phyloP scores from a whole-genome alignment of 2,888 invertebrate genomes.

The Leptinotarsa haldemani region DNA sequence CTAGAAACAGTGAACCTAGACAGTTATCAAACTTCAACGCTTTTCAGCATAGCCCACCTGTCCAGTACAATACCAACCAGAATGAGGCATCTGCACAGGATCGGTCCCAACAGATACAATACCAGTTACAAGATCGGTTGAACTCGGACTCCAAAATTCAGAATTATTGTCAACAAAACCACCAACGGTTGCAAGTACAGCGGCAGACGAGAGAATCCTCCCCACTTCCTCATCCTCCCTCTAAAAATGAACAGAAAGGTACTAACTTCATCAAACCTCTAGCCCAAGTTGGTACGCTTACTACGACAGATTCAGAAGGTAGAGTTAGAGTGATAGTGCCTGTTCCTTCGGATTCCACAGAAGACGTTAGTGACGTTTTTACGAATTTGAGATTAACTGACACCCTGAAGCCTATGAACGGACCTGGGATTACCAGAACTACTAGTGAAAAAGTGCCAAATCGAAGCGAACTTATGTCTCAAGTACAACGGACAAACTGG shows the following conservation, averaged over 20 bases:
- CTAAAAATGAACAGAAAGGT: constrained; percentile 42
- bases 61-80: constrained; percentile 12
- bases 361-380: constrained; percentile 61
- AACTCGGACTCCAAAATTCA: background rate
- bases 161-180: constrained; percentile 20
- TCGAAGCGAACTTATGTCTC: constrained; percentile 86
- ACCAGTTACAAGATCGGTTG: constrained; percentile 38
- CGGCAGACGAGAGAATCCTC: constrained; percentile 35
- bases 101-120: constrained; percentile 41
- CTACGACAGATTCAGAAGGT: constrained; percentile 73
- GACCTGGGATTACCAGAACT: constrained; percentile 78
- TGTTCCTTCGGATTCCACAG: constrained; percentile 65
- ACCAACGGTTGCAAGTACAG: constrained; percentile 40
- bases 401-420: constrained; percentile 68
- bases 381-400: constrained; percentile 72
- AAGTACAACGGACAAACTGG: constrained; percentile 85
- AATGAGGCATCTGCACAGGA: background rate
- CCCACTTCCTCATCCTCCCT: constrained; percentile 33
- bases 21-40: constrained; percentile 48
- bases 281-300: constrained; percentile 73
- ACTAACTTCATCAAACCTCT: constrained; percentile 76
- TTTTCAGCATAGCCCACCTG: constrained; percentile 39
- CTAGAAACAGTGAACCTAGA: constrained; percentile 56
- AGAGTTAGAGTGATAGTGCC: constrained; percentile 74
- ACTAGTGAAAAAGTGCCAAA: constrained; percentile 90